Base-by-base conservation (phyloP, 1,140 invertebrate species). In the Hylaeus volcanicus region DNA sequence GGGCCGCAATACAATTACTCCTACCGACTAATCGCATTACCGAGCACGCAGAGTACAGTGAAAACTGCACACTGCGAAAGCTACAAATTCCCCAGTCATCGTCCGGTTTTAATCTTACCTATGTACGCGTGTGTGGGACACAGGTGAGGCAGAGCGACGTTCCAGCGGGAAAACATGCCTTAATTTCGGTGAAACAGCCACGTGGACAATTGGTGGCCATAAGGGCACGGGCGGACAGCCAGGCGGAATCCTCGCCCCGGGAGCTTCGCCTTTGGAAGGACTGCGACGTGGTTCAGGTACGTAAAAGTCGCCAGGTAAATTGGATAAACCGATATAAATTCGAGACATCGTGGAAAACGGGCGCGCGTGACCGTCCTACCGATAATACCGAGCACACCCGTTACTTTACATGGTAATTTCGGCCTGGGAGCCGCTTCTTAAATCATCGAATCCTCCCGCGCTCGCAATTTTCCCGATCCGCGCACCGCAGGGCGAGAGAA, bases 201-300 rank as follows among this genome's bases (percentile, higher is more conserved):
- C 96, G 97, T 90, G 97, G 97, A 51, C 97, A 97, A 92, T 94
- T 98, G 84, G 94, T 97, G 65, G 96, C 96, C 82, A 97, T 97
- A 82, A 95, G 96, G 86, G 92, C 92, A 58, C 87, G 91, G 84
- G 88, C 91, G 78, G 90, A 92, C 2, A 92, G 86, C 61, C 92
- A 92, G 51, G 88, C 88, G 65, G 92, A 93, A 63, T 90, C 92
- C 43, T 91, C 93, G 37, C 92, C 93, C 45, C 89, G 89, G 53
- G 92, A 94, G 86, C 94, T 94, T 83, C 92, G 91, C 76, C 91
- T 95, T 77, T 98, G 97, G 96, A 95, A 96, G 85, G 96, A 97
- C 79, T 98, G 97, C 92, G 97, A 98, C 89, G 95, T 97, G 89
- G 96, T 98, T 82, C 95, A 96, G 94, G 94, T 94, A 93, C 74